Evolutionary conservation across 2,113 vertebrate genomes (phyloP).

Genomic region (Halichoerus grypus): DNA sequence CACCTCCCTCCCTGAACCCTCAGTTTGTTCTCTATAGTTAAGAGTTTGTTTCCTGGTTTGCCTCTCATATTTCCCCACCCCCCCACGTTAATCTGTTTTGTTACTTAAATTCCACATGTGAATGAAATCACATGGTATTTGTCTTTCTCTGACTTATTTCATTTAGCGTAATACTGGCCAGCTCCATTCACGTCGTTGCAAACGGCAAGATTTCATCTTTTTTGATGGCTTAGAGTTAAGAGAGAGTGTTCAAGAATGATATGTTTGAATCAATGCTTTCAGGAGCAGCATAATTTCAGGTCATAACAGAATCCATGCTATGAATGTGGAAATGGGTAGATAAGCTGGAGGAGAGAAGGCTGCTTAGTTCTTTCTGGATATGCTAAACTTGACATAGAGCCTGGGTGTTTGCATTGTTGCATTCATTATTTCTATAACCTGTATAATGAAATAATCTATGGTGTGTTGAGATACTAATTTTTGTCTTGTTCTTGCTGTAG

Average conservation of each 20-base stretch:
- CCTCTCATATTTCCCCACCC: background rate
- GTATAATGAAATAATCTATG: background rate
- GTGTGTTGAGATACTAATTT: background rate
- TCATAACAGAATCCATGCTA: background rate
- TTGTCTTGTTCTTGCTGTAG: background rate
- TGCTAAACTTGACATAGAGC: background rate
- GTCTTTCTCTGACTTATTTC: background rate
- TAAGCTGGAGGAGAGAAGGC: background rate
- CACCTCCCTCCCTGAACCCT: background rate
- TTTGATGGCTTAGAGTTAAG: background rate
- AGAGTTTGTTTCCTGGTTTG: background rate
- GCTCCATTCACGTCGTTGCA: background rate
- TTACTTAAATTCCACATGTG: background rate
- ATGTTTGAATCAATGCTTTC: slow-evolving; percentile 16
- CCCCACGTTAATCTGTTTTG: background rate
- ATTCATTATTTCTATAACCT: slow-evolving; percentile 12
- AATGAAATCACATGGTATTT: background rate
- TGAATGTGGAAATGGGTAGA: background rate
- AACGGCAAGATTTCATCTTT: background rate
- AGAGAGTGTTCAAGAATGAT: no score
- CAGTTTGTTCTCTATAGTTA: background rate
- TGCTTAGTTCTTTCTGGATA: background rate
- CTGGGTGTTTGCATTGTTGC: background rate
- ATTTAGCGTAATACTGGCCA: background rate
- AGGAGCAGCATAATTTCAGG: background rate